Conservation (phyloP, 2,797 vertebrate genomes). For the Helicolenus hilgendorfi region DNA sequence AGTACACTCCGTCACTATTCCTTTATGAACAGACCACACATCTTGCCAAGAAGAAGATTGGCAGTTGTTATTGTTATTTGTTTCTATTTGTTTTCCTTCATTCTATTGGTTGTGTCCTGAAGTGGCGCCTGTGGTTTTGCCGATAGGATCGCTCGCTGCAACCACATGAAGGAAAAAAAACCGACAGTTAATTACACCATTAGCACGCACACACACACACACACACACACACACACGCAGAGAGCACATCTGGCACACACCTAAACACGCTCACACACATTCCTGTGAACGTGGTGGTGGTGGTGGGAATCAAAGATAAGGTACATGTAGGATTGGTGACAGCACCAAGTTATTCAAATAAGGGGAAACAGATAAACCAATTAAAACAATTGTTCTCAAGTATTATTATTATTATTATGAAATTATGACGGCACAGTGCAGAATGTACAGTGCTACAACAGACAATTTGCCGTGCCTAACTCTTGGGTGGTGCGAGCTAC, state of each 20-base stretch:
- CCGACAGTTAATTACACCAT: conserved; percentile 85
- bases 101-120: conserved; percentile 53
- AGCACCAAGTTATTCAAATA: neutral
- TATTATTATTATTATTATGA: neutral
- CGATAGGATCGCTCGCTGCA: conserved; percentile 81
- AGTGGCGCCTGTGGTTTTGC: conserved; percentile 84
- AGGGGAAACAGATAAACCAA: neutral
- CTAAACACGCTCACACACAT: neutral
- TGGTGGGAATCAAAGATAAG: neutral
- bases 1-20: neutral
- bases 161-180: conserved; percentile 88
- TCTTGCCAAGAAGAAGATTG: conserved; percentile 53
- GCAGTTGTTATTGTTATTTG: neutral
- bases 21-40: conserved; percentile 84
- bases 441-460: neutral
- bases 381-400: neutral
- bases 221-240: neutral
- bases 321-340: neutral
- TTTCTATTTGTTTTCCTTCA: conserved; percentile 16
- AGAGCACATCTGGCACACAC: neutral
- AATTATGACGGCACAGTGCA: neutral
- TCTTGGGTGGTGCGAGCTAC: neutral
- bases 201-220: conserved; percentile 31
- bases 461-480: neutral
- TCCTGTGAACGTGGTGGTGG: neutral